Percentiles rank a stretch among this genome's conserved stretches.
Evolutionary conservation across 2,888 invertebrate genomes (phyloP).

Genomic region (Rotaria sp.): DNA sequence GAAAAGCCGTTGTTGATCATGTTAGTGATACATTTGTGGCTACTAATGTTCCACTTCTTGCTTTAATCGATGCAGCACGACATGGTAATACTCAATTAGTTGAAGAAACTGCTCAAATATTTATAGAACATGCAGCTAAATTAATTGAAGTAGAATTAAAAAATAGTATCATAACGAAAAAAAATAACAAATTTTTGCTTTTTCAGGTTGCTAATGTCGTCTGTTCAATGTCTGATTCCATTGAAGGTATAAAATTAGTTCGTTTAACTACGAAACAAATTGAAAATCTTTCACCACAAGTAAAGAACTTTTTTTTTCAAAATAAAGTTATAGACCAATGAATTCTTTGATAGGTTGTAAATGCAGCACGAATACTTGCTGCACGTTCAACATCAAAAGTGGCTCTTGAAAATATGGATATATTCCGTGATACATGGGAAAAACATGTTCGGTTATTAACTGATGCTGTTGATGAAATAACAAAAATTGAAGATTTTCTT

Average conservation of each 20-base stretch:
- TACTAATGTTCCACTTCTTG: constrained; percentile 84
- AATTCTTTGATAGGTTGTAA: constrained; percentile 64
- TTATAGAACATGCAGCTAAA: constrained; percentile 93
- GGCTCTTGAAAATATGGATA: constrained; percentile 94
- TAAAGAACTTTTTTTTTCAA: not conserved
- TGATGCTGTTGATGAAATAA: constrained; percentile 95
- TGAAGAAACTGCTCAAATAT: constrained; percentile 80
- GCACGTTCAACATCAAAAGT: constrained; percentile 85
- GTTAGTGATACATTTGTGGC: constrained; percentile 74
- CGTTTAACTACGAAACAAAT: constrained; percentile 90
- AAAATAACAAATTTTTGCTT: not conserved
- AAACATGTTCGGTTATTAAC: constrained; percentile 60
- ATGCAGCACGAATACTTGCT: constrained; percentile 85
- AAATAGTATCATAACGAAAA: not conserved
- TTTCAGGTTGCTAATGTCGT: constrained; percentile 57
- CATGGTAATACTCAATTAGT: constrained; percentile 63
- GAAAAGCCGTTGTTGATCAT: constrained; percentile 96
- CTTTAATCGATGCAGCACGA: constrained; percentile 88
- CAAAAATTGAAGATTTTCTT: constrained; percentile 94
- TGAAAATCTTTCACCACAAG: constrained; percentile 84
- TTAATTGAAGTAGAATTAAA: constrained; percentile 70
- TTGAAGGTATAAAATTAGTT: constrained; percentile 97
- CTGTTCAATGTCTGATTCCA: constrained; percentile 96
- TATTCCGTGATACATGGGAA: constrained; percentile 89
- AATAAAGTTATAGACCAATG: no score